phyloP scores from a whole-genome alignment of 2,888 invertebrate species.

The Nomada flava region DNA sequence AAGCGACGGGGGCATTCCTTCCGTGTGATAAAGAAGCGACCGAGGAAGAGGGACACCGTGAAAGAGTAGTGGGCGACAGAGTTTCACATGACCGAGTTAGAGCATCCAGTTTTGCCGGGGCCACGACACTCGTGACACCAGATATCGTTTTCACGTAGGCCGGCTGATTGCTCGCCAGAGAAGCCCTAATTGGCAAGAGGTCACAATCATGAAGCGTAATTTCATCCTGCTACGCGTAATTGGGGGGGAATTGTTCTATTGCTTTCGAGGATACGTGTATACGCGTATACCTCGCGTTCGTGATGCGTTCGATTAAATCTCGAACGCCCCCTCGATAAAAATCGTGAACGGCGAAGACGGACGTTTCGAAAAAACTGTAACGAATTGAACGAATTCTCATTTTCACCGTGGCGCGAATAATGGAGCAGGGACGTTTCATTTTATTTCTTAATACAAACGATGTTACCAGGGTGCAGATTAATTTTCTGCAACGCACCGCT shows the following conservation, averaged over 20 bases:
- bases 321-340: not conserved
- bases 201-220: slow-evolving; percentile 79
- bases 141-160: slow-evolving; percentile 75
- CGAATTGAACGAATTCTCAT: too few species aligned
- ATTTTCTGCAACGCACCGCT: too few species aligned
- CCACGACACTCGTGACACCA: slow-evolving; percentile 73
- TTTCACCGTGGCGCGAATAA: not conserved
- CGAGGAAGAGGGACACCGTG: slow-evolving; percentile 31
- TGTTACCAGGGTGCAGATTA: too few species aligned
- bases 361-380: too few species aligned
- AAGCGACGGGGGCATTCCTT: slow-evolving; percentile 16
- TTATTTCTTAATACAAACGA: too few species aligned
- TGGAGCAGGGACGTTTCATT: not conserved
- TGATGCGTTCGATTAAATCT: slow-evolving; percentile 30
- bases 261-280: not conserved
- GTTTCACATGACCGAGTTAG: slow-evolving; percentile 80
- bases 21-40: slow-evolving; percentile 13
- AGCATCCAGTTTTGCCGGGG: slow-evolving; percentile 58
- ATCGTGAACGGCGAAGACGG: too few species aligned
- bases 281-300: not conserved
- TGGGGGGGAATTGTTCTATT: slow-evolving; percentile 43
- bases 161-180: slow-evolving; percentile 62
- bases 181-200: slow-evolving; percentile 79
- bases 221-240: slow-evolving; percentile 58
- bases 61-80: slow-evolving; percentile 57